Percentiles rank a stretch among this genome's conserved stretches.
These are phyloP conservation scores for Sebastes schlegelii DNA, from an alignment of 2,113 vertebrate species.

Conservation along the genomic window DNA sequence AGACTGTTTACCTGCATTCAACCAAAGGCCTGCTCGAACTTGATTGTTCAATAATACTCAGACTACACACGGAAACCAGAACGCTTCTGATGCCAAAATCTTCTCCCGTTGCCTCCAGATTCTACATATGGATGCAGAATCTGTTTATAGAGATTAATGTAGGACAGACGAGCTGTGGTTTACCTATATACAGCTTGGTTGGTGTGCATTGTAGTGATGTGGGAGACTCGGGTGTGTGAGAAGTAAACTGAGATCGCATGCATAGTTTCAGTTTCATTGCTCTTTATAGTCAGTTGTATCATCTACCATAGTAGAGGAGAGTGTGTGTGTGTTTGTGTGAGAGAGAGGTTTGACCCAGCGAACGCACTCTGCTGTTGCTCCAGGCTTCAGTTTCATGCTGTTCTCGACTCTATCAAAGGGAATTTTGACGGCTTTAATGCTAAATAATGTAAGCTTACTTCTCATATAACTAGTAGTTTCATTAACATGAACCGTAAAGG, in stretches of 20 bases:
- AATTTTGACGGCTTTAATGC: slow-evolving; percentile 42
- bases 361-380: slow-evolving; percentile 47
- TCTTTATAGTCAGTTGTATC: slow-evolving; percentile 21
- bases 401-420: slow-evolving; percentile 41
- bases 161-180: background rate
- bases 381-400: slow-evolving; percentile 45
- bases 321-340: background rate
- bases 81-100: too few relatives aligned
- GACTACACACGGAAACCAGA: too few relatives aligned
- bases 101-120: too few relatives aligned
- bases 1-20: too few relatives aligned
- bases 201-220: slow-evolving; percentile 14
- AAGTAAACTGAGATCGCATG: slow-evolving; percentile 13
- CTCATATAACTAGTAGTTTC: slow-evolving; percentile 33
- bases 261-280: slow-evolving; percentile 29
- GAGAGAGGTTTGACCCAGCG: slow-evolving; percentile 24
- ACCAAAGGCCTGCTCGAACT: too few relatives aligned
- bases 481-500: slow-evolving; percentile 25
- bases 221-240: background rate
- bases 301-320: background rate
- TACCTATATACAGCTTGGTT: background rate
- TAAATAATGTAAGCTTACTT: slow-evolving; percentile 47
- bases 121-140: too few relatives aligned
- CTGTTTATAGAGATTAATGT: too few relatives aligned
- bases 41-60: too few relatives aligned